Evolutionary conservation across 2,797 vertebrate species (phyloP), one percentile per base, ranked within the genome.

Genomic region (Toxotes lorentzi): DNA sequence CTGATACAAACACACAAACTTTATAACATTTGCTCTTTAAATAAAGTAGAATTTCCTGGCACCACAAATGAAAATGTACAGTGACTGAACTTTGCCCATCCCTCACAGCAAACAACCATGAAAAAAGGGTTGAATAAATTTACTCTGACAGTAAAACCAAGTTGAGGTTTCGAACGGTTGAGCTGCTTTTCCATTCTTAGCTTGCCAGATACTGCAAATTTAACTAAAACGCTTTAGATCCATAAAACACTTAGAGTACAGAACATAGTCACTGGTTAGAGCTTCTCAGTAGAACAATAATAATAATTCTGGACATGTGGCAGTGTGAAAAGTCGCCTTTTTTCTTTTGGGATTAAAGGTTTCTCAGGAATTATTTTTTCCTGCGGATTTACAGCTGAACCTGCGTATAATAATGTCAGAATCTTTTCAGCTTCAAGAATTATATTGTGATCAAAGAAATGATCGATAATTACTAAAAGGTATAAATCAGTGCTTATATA

Each of bases 201-300:
- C 54, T 48, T 30, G 23, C 59, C 60, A 80, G 66, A 56, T 60
- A 50, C 41, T 66, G 23, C 47, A 51, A 10, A 45, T 70, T 59
- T 50, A 57, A 73, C 70, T 64, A 85, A 68, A 79, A 68, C 66
- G 50, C 41, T 45, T 78, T 51, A 72, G 38, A 59, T 21, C 68
- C 50, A 57, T 70, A 57, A 58, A 70, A 43, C 58, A 60, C 48
- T 56, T 45, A 63, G 54, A 61, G 61, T 45, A 53, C 61, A 72
- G 76, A 7, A 67, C 62, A 62, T 72, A 75, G 88, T 71, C 59
- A 7, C 82, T 79, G 63, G 61, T 75, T 69, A 62, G 61, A 83
- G 70, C 61, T 76, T 64, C 51, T 67, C 51, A 64, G 78, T 40
- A 32, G 61, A 73, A 79, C 11, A 66, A 68, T 58, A 70, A 70